Evolutionary conservation across 2,797 vertebrate genomes (phyloP).

Genomic region (Myotis vivesi): DNA sequence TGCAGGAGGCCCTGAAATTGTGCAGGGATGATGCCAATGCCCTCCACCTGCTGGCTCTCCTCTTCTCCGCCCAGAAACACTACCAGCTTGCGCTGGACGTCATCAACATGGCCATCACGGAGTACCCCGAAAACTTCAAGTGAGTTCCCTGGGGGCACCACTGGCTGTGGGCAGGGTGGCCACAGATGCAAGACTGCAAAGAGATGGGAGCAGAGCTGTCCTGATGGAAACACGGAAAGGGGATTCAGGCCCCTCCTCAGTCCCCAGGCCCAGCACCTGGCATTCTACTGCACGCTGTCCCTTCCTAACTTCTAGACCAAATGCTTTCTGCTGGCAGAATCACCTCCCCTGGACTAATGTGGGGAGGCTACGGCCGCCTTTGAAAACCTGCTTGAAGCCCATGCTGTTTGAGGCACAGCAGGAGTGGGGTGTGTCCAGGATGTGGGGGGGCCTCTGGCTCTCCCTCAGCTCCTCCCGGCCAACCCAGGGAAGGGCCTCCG

Average conservation of each 20-base stretch:
- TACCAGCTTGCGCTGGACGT: constrained; percentile 93
- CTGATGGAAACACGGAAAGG: neutral
- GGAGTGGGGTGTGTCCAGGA: neutral
- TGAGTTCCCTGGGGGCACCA: constrained; percentile 76
- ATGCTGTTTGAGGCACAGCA: neutral
- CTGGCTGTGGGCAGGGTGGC: neutral
- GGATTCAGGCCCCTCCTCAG: accelerated
- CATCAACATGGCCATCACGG: constrained; percentile 90
- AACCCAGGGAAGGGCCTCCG: neutral
- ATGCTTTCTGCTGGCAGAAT: neutral
- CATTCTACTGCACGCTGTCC: accelerated
- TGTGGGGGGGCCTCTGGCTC: neutral
- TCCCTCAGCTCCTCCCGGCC: neutral
- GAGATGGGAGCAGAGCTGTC: neutral
- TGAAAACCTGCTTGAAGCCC: neutral
- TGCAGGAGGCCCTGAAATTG: constrained; percentile 91
- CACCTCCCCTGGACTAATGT: too few species aligned
- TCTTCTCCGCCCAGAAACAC: constrained; percentile 97
- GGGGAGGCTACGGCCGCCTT: neutral
- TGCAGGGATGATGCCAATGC: constrained; percentile 90
- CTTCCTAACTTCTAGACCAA: neutral
- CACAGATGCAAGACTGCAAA: accelerated
- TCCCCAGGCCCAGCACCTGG: neutral
- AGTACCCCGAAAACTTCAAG: constrained; percentile 96
- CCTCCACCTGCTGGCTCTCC: constrained; percentile 94